A percentile compares a stretch with the other conserved stretches of the same genome.
phyloP scores from a whole-genome alignment of 2,113 vertebrate species.

The Rhinolophus ferrumequinum region DNA sequence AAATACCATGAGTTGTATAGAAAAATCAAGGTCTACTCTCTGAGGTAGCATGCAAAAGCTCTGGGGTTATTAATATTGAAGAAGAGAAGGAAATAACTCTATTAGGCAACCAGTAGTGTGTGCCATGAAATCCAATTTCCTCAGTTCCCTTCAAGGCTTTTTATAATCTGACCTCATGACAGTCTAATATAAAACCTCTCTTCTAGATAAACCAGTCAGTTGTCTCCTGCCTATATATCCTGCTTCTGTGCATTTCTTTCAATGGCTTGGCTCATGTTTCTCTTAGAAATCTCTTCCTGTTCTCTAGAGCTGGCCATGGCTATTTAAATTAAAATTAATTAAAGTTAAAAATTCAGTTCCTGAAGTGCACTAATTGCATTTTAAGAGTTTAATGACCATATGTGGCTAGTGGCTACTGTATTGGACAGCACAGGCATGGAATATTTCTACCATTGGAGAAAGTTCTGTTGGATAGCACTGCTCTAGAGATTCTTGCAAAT shows the following conservation, averaged over 20 bases:
- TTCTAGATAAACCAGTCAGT: neutral
- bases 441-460: neutral
- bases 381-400: neutral
- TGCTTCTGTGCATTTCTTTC: neutral
- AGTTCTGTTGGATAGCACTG: neutral
- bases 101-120: neutral
- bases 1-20: neutral
- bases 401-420: neutral
- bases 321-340: conserved; percentile 29
- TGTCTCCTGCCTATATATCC: neutral
- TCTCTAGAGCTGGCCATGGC: neutral
- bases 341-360: conserved; percentile 7
- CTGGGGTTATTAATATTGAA: neutral
- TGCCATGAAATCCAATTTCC: neutral
- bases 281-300: conserved; percentile 22
- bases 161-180: neutral
- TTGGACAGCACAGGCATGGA: neutral
- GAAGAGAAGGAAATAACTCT: neutral
- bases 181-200: neutral
- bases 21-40: neutral
- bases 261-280: neutral
- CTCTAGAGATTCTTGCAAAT: conserved; percentile 30
- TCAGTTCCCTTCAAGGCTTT: neutral
- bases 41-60: neutral
- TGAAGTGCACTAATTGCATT: neutral